These are phyloP conservation scores for Lymantria monacha DNA, from an alignment of 2,888 invertebrate genomes.

Conservation along the genomic window DNA sequence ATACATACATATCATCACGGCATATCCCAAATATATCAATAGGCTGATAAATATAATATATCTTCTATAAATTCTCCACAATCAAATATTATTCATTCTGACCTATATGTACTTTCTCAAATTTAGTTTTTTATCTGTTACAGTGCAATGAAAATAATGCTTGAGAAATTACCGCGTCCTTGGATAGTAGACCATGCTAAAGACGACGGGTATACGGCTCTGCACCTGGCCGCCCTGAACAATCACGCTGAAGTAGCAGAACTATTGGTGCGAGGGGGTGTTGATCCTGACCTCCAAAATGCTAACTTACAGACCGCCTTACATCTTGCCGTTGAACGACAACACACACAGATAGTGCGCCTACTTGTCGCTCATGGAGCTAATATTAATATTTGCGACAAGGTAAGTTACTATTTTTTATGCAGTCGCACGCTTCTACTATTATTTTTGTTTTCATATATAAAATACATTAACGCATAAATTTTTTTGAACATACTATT, in stretches of 20 bases:
- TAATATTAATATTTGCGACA: constrained; percentile 97
- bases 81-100: too few species aligned
- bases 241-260: constrained; percentile 98
- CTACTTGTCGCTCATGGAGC: constrained; percentile 95
- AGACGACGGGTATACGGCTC: constrained; percentile 98
- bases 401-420: constrained; percentile 80
- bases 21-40: too few species aligned
- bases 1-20: too few species aligned
- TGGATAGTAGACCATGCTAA: constrained; percentile 99
- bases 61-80: too few species aligned
- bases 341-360: constrained; percentile 98
- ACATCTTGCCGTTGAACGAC: constrained; percentile 97
- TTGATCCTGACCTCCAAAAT: constrained; percentile 97
- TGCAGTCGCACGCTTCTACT: too few species aligned
- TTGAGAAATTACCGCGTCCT: constrained; percentile 94
- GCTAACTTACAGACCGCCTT: constrained; percentile 96
- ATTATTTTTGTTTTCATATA: too few species aligned
- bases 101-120: not conserved
- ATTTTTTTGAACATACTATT: too few species aligned
- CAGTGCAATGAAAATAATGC: constrained; percentile 97
- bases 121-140: constrained; percentile 54
- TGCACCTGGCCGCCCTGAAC: constrained; percentile 97
- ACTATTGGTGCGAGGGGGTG: constrained; percentile 93
- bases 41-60: too few species aligned
- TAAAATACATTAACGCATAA: too few species aligned